Conservation (phyloP, 2,888 invertebrate species). For the Steinernema hermaphroditum region DNA sequence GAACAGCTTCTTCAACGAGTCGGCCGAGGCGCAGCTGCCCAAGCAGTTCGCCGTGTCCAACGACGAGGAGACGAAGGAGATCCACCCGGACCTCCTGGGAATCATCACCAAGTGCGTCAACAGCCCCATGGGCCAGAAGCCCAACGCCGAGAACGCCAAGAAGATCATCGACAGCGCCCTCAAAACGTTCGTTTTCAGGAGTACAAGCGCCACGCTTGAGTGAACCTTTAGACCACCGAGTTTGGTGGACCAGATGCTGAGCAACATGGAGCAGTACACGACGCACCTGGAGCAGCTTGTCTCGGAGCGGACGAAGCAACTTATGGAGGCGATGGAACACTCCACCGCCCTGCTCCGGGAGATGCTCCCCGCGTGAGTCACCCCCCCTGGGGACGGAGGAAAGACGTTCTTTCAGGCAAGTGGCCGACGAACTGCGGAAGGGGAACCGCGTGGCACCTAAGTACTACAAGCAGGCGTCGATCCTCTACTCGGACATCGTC, state of each 20-base stretch:
- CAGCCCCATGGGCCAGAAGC: constrained; percentile 45
- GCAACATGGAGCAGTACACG: constrained; percentile 59
- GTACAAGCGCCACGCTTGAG: neutral
- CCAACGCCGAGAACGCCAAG: constrained; percentile 53
- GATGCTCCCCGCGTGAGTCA: constrained; percentile 53
- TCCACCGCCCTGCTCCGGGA: constrained; percentile 57
- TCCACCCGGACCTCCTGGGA: constrained; percentile 56
- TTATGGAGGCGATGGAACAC: constrained; percentile 53
- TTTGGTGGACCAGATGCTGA: constrained; percentile 63
- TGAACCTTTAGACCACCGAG: constrained; percentile 49
- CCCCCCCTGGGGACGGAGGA: too few species aligned
- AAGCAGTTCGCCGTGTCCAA: constrained; percentile 36
- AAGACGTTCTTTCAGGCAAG: constrained; percentile 49
- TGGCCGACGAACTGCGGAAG: constrained; percentile 56
- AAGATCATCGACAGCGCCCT: constrained; percentile 63
- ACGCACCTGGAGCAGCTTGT: constrained; percentile 55
- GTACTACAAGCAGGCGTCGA: constrained; percentile 55
- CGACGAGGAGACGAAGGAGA: constrained; percentile 36
- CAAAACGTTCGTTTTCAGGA: constrained; percentile 50
- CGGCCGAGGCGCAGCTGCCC: constrained; percentile 53
- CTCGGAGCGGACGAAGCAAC: constrained; percentile 51
- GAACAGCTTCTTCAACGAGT: constrained; percentile 50
- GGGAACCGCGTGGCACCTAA: constrained; percentile 52
- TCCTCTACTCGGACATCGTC: constrained; percentile 65
- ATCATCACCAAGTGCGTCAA: constrained; percentile 51